Percentiles rank a stretch among this genome's conserved stretches.
These are phyloP conservation scores for Nycticebus coucang DNA, from an alignment of 2,113 vertebrate species.

Conservation along the genomic window DNA sequence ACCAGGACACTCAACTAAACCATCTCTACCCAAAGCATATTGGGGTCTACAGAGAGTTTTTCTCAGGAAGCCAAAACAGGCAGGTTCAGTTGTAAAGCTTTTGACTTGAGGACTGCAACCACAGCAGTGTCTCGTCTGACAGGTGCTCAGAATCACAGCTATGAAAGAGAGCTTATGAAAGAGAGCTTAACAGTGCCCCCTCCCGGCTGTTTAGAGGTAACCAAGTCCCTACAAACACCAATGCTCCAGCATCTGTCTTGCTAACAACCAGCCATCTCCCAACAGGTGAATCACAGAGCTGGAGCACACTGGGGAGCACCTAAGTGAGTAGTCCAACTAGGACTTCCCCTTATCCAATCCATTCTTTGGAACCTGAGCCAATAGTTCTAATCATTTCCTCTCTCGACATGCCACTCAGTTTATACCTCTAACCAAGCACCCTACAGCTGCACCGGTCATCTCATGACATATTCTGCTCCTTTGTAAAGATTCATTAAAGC, in stretches of 20 bases:
- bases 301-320: not conserved
- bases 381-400: slow-evolving; percentile 47
- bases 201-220: slow-evolving; percentile 56
- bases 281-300: not conserved
- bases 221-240: not conserved
- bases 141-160: not conserved
- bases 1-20: not conserved
- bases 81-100: not conserved
- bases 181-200: slow-evolving; percentile 59
- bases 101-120: not conserved
- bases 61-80: not conserved
- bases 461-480: slow-evolving; percentile 68
- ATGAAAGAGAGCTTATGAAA: slow-evolving; percentile 30
- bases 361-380: slow-evolving; percentile 39
- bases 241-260: not conserved
- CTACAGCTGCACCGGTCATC: slow-evolving; percentile 58
- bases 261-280: not conserved
- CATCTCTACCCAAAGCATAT: not conserved
- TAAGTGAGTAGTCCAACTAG: not conserved
- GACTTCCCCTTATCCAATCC: slow-evolving; percentile 12
- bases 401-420: not conserved
- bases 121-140: not conserved
- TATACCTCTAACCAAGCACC: slow-evolving; percentile 57
- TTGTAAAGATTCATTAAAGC: slow-evolving; percentile 82
- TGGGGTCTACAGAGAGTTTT: not conserved